Base-by-base conservation (phyloP, 2,888 invertebrate genomes). In the Tubiluchus corallicola region DNA sequence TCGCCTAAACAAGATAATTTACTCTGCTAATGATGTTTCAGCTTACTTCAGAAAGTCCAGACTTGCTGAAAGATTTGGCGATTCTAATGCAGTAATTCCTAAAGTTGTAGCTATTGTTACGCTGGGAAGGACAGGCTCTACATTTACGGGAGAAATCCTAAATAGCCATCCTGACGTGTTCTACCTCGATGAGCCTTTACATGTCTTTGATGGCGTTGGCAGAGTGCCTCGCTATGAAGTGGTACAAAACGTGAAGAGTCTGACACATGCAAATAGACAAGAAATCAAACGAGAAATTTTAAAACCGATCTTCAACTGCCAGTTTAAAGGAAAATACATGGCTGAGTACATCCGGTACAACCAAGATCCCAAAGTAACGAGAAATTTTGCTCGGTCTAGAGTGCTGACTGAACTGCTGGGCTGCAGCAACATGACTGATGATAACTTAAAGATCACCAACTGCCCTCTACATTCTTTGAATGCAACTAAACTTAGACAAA, bases 201-300 rank as follows among this genome's bases (percentile, higher is more conserved):
- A 29, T n/a, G 29, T 29, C 29, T 29, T 9, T n/a, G 29, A 29
- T n/a, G 29, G 29, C 29, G 29, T n/a, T n/a, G n/a, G n/a, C 29
- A 9, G 9, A 9, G 29, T 29, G 29, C 29, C 29, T 9, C 29
- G 29, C 29, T 9, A 9, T n/a, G 29, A 9, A 9, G n/a, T 29
- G 9, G 29, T 29, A 9, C 9, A n/a, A 9, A 29, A 29, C 9
- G n/a, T n/a, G 29, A 9, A n/a, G 9, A n/a, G 9, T n/a, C 9
- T n/a, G n/a, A 9, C 29, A 9, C 9, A 29, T 29, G 29, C 29
- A 9, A n/a, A 9, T 9, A 29, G 9, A n/a, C 9, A 9, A n/a
- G n/a, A n/a, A 9, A 29, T 29, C 29, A 29, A 29, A n/a, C 29
- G n/a, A n/a, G 9, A 29, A n/a, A 29, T 29, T 29, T n/a, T 29